Evolutionary conservation across 2,888 invertebrate species (phyloP).

Genomic region (Tinea semifulvella): DNA sequence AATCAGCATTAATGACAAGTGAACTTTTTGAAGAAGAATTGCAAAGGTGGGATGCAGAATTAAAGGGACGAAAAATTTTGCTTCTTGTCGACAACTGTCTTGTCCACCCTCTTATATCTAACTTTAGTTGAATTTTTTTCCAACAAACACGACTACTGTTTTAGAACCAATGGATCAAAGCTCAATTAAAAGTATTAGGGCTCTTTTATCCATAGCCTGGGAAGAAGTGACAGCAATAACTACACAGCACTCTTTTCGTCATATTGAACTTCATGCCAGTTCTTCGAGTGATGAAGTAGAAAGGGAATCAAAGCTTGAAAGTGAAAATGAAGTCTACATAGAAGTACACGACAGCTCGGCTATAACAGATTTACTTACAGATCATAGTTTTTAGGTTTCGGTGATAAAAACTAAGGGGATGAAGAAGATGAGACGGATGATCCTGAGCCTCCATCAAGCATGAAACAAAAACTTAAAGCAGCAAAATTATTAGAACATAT

Average conservation of each 20-base stretch:
- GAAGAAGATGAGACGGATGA: conserved; percentile 20
- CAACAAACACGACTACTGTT: conserved; percentile 26
- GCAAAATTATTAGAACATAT: conserved; percentile 12
- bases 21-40: conserved; percentile 23
- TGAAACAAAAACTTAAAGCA: conserved; percentile 19
- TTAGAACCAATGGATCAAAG: conserved; percentile 27
- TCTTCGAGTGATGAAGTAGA: no score
- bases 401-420: conserved; percentile 22
- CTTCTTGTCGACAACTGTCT: no score
- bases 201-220: conserved; percentile 19
- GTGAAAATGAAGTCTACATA: no score
- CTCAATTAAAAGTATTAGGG: conserved; percentile 21
- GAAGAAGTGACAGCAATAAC: conserved; percentile 18
- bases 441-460: conserved; percentile 19
- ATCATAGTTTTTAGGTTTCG: conserved; percentile 20
- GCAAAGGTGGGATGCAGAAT: no score
- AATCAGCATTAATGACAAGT: conserved; percentile 27
- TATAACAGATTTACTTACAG: no score
- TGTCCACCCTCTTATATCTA: conserved; percentile 23
- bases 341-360: conserved; percentile 19
- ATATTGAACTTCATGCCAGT: background rate
- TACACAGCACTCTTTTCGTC: conserved; percentile 13
- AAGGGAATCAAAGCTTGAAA: conserved; percentile 19
- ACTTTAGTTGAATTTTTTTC: conserved; percentile 28
- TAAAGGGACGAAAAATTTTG: no score